Evolutionary conservation across 1,140 invertebrate genomes (phyloP), one percentile per base, ranked within the genome.

Genomic region (Trichonephila inaurata): DNA sequence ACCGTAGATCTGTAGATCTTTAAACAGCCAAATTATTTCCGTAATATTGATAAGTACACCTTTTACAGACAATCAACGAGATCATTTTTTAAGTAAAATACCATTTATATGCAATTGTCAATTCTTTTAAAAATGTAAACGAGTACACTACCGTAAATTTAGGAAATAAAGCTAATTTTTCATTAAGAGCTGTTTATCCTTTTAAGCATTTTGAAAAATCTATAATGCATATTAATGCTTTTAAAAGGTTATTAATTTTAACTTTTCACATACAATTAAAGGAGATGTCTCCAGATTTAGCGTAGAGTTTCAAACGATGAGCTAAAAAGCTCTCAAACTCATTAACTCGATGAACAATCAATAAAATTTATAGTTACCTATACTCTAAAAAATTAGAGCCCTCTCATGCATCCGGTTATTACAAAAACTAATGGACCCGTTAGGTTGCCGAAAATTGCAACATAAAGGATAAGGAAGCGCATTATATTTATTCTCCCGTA

Each of bases 401-500:
- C 83, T 85, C 58, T 60, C 21, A 85, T 19, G 83, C 21, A 85
- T 85, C 83, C 83, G 83, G 44, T 85, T 24, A 85, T 60, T 60
- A 85, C 51, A 85, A 85, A 85, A 85, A 85, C 83, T 85, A 85
- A 85, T 85, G 83, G 33, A 10, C 21, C 83, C 19, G 58, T 85
- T 85, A 85, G 58, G 83, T 28, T 85, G n/a, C 33, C 40, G 24
- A 85, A 85, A 85, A 85, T 60, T 24, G 58, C 51, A 60, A 61
- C 83, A 58, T 40, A 58, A 83, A 87, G 51, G 18, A 61, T 44
- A 62, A 88, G 33, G 61, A 16, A 14, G 61, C 14, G 21, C 40
- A 91, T 91, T 81, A 91, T 91, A 85, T 92, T 92, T 92, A 51
- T 85, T 85, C 62, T 24, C 82, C 24, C 40, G n/a, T 69, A n/a